phyloP scores from a whole-genome alignment of 2,113 vertebrate genomes.

The Jaculus jaculus region DNA sequence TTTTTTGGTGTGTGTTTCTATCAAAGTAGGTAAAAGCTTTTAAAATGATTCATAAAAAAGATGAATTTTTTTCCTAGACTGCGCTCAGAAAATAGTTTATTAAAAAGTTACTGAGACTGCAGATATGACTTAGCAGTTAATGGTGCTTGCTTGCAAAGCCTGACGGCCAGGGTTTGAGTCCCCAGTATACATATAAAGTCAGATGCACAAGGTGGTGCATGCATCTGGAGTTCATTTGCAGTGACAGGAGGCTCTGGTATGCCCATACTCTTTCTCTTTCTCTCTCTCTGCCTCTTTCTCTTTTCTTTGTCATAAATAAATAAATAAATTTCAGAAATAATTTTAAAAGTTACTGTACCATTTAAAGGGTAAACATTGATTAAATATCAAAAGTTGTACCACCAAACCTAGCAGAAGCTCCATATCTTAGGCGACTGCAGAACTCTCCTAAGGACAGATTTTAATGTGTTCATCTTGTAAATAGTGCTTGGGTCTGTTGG shows the following conservation, averaged over 20 bases:
- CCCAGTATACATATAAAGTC: no score
- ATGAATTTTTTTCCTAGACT: conserved; percentile 41
- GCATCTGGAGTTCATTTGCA: no score
- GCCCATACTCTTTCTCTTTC: no score
- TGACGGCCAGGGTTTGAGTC: no score
- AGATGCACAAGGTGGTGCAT: no score
- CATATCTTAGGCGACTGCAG: conserved; percentile 2
- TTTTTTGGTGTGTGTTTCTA: conserved; percentile 50
- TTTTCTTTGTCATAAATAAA: no score
- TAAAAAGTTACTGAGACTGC: not conserved
- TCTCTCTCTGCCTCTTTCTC: no score
- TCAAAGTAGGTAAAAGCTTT: conserved; percentile 45
- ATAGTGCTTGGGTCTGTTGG: not conserved
- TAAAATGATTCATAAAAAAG: conserved; percentile 57
- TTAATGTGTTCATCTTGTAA: conserved; percentile 7
- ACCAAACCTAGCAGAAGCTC: not conserved
- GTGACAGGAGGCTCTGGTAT: no score
- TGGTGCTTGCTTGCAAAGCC: no score
- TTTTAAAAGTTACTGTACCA: not conserved
- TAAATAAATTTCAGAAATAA: no score
- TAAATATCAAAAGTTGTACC: conserved; percentile 20
- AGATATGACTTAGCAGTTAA: no score
- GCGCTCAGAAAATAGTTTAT: conserved; percentile 30
- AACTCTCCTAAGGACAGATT: conserved; percentile 28
- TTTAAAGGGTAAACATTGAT: not conserved